Base-by-base conservation (phyloP, 2,888 invertebrate genomes). In the Aphodius granarius region DNA sequence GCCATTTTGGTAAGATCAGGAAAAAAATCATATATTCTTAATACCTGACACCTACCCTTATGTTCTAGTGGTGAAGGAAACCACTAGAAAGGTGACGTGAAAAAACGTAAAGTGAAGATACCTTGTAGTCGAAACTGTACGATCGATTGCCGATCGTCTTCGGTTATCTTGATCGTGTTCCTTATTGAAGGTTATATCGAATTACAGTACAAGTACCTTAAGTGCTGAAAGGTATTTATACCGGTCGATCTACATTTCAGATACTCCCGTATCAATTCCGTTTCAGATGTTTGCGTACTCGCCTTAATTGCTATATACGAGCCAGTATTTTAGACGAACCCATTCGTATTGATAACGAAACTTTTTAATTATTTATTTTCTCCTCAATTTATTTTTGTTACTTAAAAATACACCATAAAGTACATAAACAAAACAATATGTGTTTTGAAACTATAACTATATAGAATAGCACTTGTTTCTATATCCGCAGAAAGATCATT, bases 191-290 rank as follows among this genome's bases (percentile, higher is more conserved):
- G 73, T 62, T 22, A 73, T 73, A 73, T 73, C 73, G 66, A 73
- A 73, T 73, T 73, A 23, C 73, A 20, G 66, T 66, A 73, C 73
- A 73, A 19, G 73, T 23, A 73, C 66, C 66, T 18, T 73, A 73
- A 73, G 73, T 73, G 73, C 73, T 66, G 66, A 73, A 73, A 66
- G 66, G 23, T 73, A 73, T 73, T 73, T 73, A 73, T 21, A 66
- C 21, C n/a, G 9, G 20, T 22, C 68, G 68, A 68, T 68, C 68
- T 68, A 68, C 68, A 68, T 68, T 68, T 43, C 13, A 43, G 43
- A 43, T 43, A 43, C 43, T 13, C 43, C 43, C 43, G 43, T 43
- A 43, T 43, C 43, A 43, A 43, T 43, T 43, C 43, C 43, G 43
- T 43, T 43, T 43, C 43, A 43, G 43, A 43, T 43, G 43, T 43